Conservation (phyloP, 2,888 invertebrate genomes). For the Drosophila planitibia region DNA sequence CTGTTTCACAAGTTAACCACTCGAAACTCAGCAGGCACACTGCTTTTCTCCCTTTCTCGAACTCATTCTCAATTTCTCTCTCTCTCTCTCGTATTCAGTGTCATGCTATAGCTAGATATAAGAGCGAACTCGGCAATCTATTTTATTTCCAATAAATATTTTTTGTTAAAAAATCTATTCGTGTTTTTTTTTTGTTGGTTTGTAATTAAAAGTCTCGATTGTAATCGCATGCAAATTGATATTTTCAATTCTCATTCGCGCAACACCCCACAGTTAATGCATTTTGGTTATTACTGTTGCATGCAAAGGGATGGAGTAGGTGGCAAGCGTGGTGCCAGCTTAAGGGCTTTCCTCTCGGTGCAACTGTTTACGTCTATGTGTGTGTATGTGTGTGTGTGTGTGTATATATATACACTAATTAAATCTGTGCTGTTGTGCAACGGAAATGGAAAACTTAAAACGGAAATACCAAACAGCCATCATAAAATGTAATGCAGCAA, state of each 20-base stretch:
- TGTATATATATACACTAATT: conserved; percentile 45
- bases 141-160: not conserved
- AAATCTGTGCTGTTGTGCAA: conserved; percentile 48
- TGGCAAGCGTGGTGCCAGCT: conserved; percentile 24
- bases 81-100: not conserved
- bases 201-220: not conserved
- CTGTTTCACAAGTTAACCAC: not conserved
- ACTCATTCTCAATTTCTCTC: not conserved
- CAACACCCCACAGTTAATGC: conserved; percentile 40
- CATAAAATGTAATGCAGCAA: conserved; percentile 61
- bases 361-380: conserved; percentile 6
- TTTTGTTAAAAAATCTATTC: not conserved
- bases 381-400: not conserved
- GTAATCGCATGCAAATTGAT: conserved; percentile 25
- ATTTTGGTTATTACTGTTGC: conserved; percentile 27
- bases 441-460: conserved; percentile 65
- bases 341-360: conserved; percentile 24
- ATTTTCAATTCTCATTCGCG: conserved; percentile 28
- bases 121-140: not conserved
- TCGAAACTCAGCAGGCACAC: not conserved
- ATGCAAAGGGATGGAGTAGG: not conserved
- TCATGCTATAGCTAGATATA: not conserved
- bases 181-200: not conserved
- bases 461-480: conserved; percentile 64
- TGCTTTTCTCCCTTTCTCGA: not conserved